Conservation (phyloP, 2,888 invertebrate species). For the Metopia argyrocephala region DNA sequence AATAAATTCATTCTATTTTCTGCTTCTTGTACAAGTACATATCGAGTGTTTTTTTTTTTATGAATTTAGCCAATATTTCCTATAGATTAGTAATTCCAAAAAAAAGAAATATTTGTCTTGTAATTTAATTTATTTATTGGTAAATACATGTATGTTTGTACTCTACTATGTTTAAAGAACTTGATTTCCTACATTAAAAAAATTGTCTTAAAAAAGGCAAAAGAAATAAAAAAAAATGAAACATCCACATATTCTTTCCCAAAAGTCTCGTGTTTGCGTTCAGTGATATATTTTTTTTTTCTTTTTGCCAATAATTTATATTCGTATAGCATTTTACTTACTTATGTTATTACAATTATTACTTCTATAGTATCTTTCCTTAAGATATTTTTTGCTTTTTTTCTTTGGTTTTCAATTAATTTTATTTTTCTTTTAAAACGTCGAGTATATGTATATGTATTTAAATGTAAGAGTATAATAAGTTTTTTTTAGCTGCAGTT, state of each 20-base stretch:
- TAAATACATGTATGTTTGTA: constrained; percentile 11
- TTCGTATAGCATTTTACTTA: constrained; percentile 21
- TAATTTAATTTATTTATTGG: constrained; percentile 51
- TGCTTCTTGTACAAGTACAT: not conserved
- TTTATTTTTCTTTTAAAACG: constrained; percentile 27
- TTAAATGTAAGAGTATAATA: constrained; percentile 26
- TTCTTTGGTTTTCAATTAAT: not conserved
- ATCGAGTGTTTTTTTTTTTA: not conserved
- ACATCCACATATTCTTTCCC: not conserved
- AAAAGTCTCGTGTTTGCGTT: not conserved
- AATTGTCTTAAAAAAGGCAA: constrained; percentile 21
- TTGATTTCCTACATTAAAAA: constrained; percentile 62
- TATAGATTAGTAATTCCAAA: not conserved
- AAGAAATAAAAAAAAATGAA: constrained; percentile 1
- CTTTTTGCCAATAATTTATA: constrained; percentile 52
- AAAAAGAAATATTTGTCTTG: constrained; percentile 12
- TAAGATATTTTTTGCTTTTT: constrained; percentile 14
- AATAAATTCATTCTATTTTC: not conserved
- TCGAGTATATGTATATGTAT: constrained; percentile 37
- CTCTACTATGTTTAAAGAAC: constrained; percentile 34
- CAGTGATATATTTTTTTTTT: constrained; percentile 7
- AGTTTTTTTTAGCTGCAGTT: constrained; percentile 44
- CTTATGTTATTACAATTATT: constrained; percentile 5
- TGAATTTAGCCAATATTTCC: not conserved
- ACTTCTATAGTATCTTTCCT: constrained; percentile 35